phyloP scores from a whole-genome alignment of 1,140 invertebrate genomes.

The Brachionus sp. region DNA sequence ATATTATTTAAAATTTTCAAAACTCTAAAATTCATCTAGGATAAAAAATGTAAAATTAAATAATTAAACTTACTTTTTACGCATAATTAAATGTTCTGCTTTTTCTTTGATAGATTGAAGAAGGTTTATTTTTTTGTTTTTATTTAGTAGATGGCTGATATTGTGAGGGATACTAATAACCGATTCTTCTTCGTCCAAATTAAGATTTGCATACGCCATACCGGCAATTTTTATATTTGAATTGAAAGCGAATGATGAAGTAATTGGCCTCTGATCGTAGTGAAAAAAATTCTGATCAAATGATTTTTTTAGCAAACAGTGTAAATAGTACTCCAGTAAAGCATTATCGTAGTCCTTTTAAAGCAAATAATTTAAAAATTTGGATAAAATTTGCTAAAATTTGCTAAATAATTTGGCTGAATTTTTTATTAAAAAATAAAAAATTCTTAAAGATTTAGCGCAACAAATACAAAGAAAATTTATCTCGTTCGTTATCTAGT shows the following conservation, averaged over 20 bases:
- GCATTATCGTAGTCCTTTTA: conserved; percentile 27
- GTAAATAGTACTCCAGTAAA: conserved; percentile 40
- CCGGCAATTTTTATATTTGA: conserved; percentile 38
- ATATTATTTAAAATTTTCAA: conserved; percentile 27
- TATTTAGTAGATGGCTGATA: conserved; percentile 37
- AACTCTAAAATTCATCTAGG: not conserved
- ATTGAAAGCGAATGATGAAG: conserved; percentile 37
- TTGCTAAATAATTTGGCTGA: too few species aligned
- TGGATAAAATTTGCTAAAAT: too few species aligned
- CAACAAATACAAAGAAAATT: too few species aligned
- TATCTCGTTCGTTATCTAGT: too few species aligned
- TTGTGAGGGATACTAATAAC: conserved; percentile 27
- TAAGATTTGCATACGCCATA: conserved; percentile 38
- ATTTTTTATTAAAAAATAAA: too few species aligned
- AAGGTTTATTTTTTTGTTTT: conserved; percentile 41
- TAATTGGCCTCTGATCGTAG: conserved; percentile 22
- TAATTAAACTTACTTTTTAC: conserved; percentile 8
- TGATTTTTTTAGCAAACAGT: conserved; percentile 37
- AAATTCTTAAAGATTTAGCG: too few species aligned
- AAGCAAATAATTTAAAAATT: too few species aligned
- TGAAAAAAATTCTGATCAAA: conserved; percentile 45
- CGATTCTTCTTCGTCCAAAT: conserved; percentile 42
- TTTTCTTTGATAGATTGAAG: conserved; percentile 39
- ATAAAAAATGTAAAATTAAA: not conserved
- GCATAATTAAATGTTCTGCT: conserved; percentile 32